A percentile compares a stretch with the other conserved stretches of the same genome.
These are phyloP conservation scores for Torymus auratus DNA, from an alignment of 2,888 invertebrate genomes.

Conservation along the genomic window DNA sequence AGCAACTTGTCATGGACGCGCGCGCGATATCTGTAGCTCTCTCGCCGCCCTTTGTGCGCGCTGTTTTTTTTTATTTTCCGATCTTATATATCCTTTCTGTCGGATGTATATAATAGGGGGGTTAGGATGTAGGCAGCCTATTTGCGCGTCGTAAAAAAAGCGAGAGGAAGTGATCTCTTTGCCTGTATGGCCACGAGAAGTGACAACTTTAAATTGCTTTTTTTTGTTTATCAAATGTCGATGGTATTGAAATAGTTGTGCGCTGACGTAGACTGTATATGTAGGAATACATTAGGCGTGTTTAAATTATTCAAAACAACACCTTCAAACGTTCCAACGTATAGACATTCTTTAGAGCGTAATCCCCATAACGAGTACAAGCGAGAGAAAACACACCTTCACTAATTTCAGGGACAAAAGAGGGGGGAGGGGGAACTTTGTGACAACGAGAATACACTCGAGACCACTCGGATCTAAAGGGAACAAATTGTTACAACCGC, in stretches of 20 bases:
- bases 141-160: conserved; percentile 29
- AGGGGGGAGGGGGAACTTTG: too few species aligned
- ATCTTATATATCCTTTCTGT: conserved; percentile 1
- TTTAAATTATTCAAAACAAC: conserved; percentile 4
- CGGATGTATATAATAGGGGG: conserved; percentile 1
- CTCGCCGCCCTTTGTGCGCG: not conserved
- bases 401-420: conserved; percentile 10
- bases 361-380: not conserved
- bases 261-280: too few species aligned
- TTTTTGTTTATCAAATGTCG: too few species aligned
- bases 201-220: too few species aligned
- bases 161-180: not conserved
- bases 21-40: not conserved
- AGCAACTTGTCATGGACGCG: conserved; percentile 17
- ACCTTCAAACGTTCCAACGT: not conserved
- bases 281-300: too few species aligned
- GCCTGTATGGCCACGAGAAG: too few species aligned
- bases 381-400: not conserved
- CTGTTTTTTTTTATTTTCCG: conserved; percentile 5
- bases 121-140: not conserved
- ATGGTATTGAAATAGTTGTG: too few species aligned
- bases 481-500: too few species aligned
- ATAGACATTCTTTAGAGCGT: not conserved
- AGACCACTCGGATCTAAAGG: too few species aligned
- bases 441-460: too few species aligned